Base-by-base conservation (phyloP, 92 coral and sea anemone species). In the Umimayanthus chanpuru region DNA sequence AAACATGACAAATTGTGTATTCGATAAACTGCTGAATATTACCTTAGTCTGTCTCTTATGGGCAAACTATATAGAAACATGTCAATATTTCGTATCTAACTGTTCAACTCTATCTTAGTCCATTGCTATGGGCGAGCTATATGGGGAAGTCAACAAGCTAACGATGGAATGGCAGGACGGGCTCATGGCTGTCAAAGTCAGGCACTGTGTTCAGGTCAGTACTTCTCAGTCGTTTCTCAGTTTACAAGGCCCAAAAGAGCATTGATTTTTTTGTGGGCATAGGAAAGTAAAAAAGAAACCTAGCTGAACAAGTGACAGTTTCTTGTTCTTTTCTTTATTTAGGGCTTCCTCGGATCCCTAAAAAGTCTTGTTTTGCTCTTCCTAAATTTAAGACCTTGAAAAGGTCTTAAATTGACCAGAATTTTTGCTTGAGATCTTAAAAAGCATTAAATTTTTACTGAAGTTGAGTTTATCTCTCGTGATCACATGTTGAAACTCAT, bases 91-190 rank as follows among this genome's bases (percentile, higher is more conserved):
- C 10, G 58, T 53, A 53, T 53, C 18, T 1, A 11, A 12, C 58
- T 53, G 18, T 53, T 53, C 58, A 53, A 53, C 64, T 73, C 40
- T 41, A 2, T 23, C 79, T 28, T 81, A 96, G 98, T 96, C 99
- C 66, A 92, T 96, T 81, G 89, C 94, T 43, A 96, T 96, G 99
- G 99, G 99, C 36, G 99, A 96, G 81, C 94, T 96, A 67, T 96
- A 96, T 89, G 99, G 99, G 9, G 99, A 96, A 80, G 92, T 96
- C 38, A 96, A 96, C 93, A 95, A 96, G 88, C 89, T 96, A 76
- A 96, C 99, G 5, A 93, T 96, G 96, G 99, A 96, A 76, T 96
- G 99, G 99, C 94, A 90, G 56, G 99, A 96, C 79, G 99, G 99
- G 8, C 92, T 96, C 25, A 96, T 96, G 98, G 98, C 99, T 40